Conservation (phyloP, 2,113 vertebrate genomes). For the Gymnogyps californianus region DNA sequence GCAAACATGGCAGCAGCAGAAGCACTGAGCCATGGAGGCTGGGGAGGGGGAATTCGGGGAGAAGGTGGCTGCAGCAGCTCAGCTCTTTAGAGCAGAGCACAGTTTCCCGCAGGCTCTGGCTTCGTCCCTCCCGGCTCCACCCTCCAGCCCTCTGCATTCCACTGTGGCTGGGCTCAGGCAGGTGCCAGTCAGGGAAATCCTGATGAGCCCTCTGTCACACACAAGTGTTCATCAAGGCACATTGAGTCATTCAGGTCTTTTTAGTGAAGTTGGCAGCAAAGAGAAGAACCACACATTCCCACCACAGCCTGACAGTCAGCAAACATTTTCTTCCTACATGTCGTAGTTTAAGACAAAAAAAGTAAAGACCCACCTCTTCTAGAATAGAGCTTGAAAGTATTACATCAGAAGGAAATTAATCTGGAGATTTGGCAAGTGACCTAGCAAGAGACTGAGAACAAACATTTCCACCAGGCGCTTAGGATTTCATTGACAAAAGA, state of each 20-base stretch:
- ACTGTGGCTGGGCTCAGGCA: background rate
- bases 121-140: background rate
- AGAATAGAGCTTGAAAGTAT: background rate
- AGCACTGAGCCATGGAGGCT: background rate
- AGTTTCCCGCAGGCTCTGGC: background rate
- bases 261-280: background rate
- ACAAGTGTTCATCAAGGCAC: background rate
- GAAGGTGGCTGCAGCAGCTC: background rate
- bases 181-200: background rate
- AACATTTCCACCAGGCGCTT: background rate
- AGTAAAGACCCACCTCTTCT: background rate
- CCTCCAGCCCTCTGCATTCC: background rate
- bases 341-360: background rate
- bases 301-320: background rate
- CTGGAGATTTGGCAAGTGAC: background rate
- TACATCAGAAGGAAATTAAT: background rate
- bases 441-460: background rate
- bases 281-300: background rate
- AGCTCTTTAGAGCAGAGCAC: background rate
- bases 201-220: background rate
- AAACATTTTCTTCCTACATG: background rate
- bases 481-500: background rate
- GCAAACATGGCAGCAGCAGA: background rate
- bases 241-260: background rate
- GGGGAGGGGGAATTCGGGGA: background rate